Evolutionary conservation across 2,113 vertebrate genomes (phyloP).

Genomic region (Castor canadensis): DNA sequence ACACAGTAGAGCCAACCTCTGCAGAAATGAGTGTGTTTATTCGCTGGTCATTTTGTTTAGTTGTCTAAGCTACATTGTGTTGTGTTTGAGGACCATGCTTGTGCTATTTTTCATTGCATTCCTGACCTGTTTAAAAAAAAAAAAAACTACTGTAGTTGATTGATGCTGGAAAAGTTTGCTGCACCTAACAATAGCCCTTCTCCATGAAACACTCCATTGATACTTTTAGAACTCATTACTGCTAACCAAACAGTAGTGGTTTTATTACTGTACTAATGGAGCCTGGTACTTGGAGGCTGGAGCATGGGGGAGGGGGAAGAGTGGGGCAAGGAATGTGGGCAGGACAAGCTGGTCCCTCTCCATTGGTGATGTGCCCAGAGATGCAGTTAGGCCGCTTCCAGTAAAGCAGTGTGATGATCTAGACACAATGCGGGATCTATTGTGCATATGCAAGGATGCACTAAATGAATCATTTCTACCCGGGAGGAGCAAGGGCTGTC

Average conservation of each 20-base stretch:
- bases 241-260: constrained; percentile 84
- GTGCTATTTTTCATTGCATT: constrained; percentile 58
- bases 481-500: constrained; percentile 74
- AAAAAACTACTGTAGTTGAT: constrained; percentile 74
- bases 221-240: constrained; percentile 79
- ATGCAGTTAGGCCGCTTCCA: constrained; percentile 30
- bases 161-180: constrained; percentile 81
- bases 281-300: constrained; percentile 87
- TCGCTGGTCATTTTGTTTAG: constrained; percentile 9
- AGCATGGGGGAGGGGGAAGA: neutral
- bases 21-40: neutral
- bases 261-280: constrained; percentile 85
- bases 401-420: constrained; percentile 51
- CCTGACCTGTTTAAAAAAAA: constrained; percentile 62
- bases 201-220: constrained; percentile 82
- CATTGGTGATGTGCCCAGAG: neutral
- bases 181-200: constrained; percentile 83
- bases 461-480: constrained; percentile 83
- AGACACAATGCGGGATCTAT: neutral
- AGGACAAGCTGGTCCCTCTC: constrained; percentile 64
- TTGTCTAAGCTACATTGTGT: neutral
- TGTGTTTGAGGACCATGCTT: constrained; percentile 12
- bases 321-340: neutral
- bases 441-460: constrained; percentile 60
- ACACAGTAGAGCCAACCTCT: neutral